Percentiles rank a stretch among this genome's conserved stretches.
These are phyloP conservation scores for Rallus crepitans DNA, from an alignment of 2,797 vertebrate species.

Conservation along the genomic window DNA sequence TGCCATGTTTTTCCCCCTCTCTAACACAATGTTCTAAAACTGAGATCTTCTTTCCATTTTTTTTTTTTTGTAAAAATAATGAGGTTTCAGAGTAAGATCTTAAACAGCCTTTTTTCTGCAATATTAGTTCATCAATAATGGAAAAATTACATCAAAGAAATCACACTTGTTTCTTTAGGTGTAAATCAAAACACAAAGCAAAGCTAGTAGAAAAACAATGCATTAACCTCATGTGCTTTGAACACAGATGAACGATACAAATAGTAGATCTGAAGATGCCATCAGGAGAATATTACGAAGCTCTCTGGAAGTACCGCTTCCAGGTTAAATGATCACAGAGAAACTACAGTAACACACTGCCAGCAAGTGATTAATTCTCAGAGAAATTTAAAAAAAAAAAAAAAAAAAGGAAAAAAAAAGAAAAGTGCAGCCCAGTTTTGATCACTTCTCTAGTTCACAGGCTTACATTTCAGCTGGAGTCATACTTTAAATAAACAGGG, in stretches of 20 bases:
- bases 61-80: neutral
- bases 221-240: neutral
- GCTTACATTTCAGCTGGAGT: slow-evolving; percentile 34
- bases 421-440: slow-evolving; percentile 32
- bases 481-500: slow-evolving; percentile 47
- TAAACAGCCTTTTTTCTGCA: neutral
- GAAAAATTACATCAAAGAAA: slow-evolving; percentile 45
- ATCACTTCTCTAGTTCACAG: slow-evolving; percentile 35
- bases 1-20: neutral
- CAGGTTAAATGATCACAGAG: slow-evolving; percentile 43
- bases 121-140: slow-evolving; percentile 16
- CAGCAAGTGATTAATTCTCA: slow-evolving; percentile 16
- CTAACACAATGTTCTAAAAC: neutral
- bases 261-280: slow-evolving; percentile 26
- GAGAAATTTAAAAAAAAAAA: neutral
- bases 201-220: slow-evolving; percentile 11
- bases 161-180: slow-evolving; percentile 12
- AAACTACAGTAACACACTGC: slow-evolving; percentile 7
- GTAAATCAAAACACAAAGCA: slow-evolving; percentile 43
- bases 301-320: slow-evolving; percentile 21
- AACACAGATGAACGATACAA: slow-evolving; percentile 24
- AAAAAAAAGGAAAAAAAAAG: neutral
- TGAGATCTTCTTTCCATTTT: neutral
- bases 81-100: neutral
- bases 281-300: slow-evolving; percentile 14